These are phyloP conservation scores for Loxodonta africana DNA, from an alignment of 2,113 vertebrate genomes.

Conservation along the genomic window DNA sequence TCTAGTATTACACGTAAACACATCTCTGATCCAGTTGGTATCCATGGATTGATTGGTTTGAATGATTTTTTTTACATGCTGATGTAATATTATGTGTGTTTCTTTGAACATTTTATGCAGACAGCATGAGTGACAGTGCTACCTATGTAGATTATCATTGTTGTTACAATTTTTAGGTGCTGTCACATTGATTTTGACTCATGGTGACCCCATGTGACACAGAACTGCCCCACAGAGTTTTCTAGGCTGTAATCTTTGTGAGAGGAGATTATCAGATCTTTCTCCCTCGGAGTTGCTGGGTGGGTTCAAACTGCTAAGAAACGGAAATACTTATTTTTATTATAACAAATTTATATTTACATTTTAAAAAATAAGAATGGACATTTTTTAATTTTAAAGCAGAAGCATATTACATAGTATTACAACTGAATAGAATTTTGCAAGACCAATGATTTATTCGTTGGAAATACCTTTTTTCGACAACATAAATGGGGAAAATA, in stretches of 20 bases:
- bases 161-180: neutral
- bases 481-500: neutral
- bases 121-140: neutral
- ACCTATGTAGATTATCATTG: neutral
- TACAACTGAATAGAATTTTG: neutral
- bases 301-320: neutral
- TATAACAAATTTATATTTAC: neutral
- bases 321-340: constrained; percentile 29
- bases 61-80: neutral
- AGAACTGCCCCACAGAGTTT: too few species aligned
- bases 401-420: neutral
- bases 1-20: neutral
- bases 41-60: neutral
- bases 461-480: neutral
- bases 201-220: too few species aligned
- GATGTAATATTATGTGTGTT: neutral
- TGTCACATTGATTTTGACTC: neutral
- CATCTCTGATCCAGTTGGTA: neutral
- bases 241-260: too few species aligned
- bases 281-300: too few species aligned
- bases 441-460: neutral
- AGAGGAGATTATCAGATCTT: too few species aligned
- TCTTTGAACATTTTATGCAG: constrained; percentile 18
- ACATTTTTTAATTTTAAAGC: neutral
- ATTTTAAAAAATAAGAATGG: neutral